Conservation (phyloP, 2,888 invertebrate species). For the Andrena chrysosceles region DNA sequence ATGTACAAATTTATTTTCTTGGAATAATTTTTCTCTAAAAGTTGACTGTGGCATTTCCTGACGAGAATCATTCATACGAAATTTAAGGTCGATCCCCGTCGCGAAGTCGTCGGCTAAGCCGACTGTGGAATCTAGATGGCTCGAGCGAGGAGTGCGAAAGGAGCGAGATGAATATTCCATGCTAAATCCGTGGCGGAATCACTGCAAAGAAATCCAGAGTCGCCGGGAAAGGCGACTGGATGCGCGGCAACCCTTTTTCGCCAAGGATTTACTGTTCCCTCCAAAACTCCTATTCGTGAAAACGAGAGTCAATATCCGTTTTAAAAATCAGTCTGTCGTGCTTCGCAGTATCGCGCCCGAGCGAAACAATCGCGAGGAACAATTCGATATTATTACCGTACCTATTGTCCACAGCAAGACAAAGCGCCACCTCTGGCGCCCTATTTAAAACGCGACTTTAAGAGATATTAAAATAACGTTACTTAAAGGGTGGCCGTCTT, state of each 20-base stretch:
- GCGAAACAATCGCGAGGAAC: not conserved
- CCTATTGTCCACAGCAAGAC: not conserved
- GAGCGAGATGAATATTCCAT: slow-evolving; percentile 82
- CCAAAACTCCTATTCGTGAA: slow-evolving; percentile 31
- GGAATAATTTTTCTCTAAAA: not conserved
- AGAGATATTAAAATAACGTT: not conserved
- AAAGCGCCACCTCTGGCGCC: not conserved
- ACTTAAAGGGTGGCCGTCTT: not conserved
- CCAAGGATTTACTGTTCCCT: slow-evolving; percentile 61
- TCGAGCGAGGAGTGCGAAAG: slow-evolving; percentile 72
- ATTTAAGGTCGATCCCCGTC: slow-evolving; percentile 63
- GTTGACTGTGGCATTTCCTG: slow-evolving; percentile 4
- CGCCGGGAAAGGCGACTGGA: slow-evolving; percentile 46
- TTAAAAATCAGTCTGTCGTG: slow-evolving; percentile 35
- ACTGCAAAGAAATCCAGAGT: slow-evolving; percentile 77
- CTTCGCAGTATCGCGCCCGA: not conserved
- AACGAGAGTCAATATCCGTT: slow-evolving; percentile 46
- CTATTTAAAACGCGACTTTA: not conserved
- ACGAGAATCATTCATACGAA: slow-evolving; percentile 63
- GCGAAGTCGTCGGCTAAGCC: slow-evolving; percentile 65
- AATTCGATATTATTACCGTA: not conserved
- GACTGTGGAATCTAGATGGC: slow-evolving; percentile 68
- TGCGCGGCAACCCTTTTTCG: slow-evolving; percentile 64
- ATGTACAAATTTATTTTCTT: not conserved
- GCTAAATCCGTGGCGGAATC: slow-evolving; percentile 80